phyloP scores from a whole-genome alignment of 2,888 invertebrate genomes.

The Pyrrhia umbra region DNA sequence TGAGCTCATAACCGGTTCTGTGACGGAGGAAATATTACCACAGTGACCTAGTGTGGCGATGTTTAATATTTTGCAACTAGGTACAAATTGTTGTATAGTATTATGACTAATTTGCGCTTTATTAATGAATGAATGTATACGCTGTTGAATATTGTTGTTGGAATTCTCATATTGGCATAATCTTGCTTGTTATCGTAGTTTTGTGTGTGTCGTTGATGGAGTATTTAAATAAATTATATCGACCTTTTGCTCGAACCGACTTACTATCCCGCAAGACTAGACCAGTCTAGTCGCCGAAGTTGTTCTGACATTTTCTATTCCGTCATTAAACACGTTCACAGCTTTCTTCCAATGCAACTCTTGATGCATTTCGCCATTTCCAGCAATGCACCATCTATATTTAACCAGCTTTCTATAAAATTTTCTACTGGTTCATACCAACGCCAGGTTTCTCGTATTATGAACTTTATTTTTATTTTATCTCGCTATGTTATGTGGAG shows the following conservation, averaged over 20 bases:
- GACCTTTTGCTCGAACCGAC: background rate
- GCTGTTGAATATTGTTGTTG: conserved; percentile 4
- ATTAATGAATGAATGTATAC: conserved; percentile 27
- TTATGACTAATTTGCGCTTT: conserved; percentile 23
- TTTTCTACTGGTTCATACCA: conserved; percentile 23
- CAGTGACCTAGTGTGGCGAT: conserved; percentile 58
- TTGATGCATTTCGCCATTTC: conserved; percentile 31
- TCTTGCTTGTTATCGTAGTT: background rate
- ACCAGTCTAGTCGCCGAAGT: conserved; percentile 2
- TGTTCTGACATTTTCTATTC: conserved; percentile 36
- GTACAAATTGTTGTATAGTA: conserved; percentile 12
- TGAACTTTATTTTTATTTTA: conserved; percentile 36
- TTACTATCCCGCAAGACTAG: background rate
- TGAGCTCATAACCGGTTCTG: conserved; percentile 56
- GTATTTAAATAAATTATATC: background rate
- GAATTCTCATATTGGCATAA: too few relatives aligned
- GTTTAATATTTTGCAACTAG: conserved; percentile 45
- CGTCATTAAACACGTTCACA: conserved; percentile 16
- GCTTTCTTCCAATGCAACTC: conserved; percentile 36
- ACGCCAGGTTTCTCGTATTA: conserved; percentile 27
- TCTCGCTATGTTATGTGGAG: conserved; percentile 33
- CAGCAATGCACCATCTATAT: conserved; percentile 30
- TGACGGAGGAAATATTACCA: conserved; percentile 51
- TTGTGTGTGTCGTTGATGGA: background rate
- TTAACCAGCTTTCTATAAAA: conserved; percentile 44